A percentile compares a stretch with the other conserved stretches of the same genome.
These are phyloP conservation scores for Nemotelus pantherinus DNA, from an alignment of 2,888 invertebrate species.

Conservation along the genomic window DNA sequence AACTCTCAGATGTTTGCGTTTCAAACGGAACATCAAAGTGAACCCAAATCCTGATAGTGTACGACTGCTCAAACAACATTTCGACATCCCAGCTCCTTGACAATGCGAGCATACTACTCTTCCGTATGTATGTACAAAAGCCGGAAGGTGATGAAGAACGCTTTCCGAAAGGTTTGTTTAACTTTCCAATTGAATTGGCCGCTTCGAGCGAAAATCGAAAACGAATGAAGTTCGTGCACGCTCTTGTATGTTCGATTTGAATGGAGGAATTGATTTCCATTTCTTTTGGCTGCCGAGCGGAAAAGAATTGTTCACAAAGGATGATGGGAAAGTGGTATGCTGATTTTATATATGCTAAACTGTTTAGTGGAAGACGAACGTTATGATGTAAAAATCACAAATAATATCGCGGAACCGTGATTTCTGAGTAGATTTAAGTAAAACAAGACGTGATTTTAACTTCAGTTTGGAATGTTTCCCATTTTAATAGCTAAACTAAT, in stretches of 20 bases:
- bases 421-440: too few species aligned
- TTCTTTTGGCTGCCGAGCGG: neutral
- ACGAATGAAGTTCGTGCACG: neutral
- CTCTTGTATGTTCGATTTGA: neutral
- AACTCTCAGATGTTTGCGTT: slow-evolving; percentile 11
- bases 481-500: too few species aligned
- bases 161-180: slow-evolving; percentile 5
- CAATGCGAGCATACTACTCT: neutral
- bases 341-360: too few species aligned
- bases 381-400: too few species aligned
- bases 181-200: slow-evolving; percentile 20
- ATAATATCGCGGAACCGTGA: too few species aligned
- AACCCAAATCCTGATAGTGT: slow-evolving; percentile 11
- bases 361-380: too few species aligned
- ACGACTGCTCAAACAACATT: neutral
- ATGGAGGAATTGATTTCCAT: neutral
- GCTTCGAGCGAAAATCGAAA: slow-evolving; percentile 7
- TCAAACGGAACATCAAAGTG: slow-evolving; percentile 2
- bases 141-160: neutral
- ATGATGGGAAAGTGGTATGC: too few species aligned
- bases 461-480: too few species aligned
- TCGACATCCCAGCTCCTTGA: neutral
- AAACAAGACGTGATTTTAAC: too few species aligned
- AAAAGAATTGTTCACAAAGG: too few species aligned
- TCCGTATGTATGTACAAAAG: neutral